Conservation (phyloP, 2,113 vertebrate species). For the Marcusenius ussheri region DNA sequence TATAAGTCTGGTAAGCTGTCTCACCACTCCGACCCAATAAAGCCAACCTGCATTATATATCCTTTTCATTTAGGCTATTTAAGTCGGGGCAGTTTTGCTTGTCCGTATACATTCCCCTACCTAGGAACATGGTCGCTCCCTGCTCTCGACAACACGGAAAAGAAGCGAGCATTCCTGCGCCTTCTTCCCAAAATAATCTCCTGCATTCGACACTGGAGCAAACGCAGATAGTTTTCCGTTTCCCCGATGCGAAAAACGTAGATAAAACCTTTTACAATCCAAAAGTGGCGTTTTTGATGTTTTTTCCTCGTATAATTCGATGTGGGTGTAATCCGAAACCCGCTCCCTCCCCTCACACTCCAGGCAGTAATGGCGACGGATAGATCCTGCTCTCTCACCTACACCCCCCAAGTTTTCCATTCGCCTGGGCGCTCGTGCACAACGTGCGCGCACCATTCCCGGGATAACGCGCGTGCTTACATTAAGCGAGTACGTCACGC, state of each 20-base stretch:
- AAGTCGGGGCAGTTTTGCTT: slow-evolving; percentile 28
- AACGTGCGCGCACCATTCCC: slow-evolving; percentile 26
- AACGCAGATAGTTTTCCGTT: not conserved
- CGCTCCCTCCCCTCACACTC: slow-evolving; percentile 53
- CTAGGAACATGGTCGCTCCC: slow-evolving; percentile 70
- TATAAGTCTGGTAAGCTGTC: not conserved
- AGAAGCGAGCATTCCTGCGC: slow-evolving; percentile 52
- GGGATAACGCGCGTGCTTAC: slow-evolving; percentile 24
- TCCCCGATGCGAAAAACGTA: not conserved
- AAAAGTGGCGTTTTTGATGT: slow-evolving; percentile 13
- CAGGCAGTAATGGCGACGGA: slow-evolving; percentile 63
- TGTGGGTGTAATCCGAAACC: slow-evolving; percentile 56
- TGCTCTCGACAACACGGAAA: slow-evolving; percentile 59
- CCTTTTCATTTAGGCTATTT: slow-evolving; percentile 10
- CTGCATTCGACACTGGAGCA: slow-evolving; percentile 20
- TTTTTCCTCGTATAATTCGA: slow-evolving; percentile 37
- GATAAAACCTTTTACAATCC: slow-evolving; percentile 8
- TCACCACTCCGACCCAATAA: not conserved
- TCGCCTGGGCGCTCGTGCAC: slow-evolving; percentile 28
- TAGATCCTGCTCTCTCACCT: slow-evolving; percentile 40
- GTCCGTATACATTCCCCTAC: slow-evolving; percentile 58
- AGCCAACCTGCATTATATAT: not conserved
- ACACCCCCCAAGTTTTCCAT: slow-evolving; percentile 40
- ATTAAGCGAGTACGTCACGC: not conserved
- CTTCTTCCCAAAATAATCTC: slow-evolving; percentile 30